phyloP scores from a whole-genome alignment of 2,797 vertebrate species.

The Acipenser ruthenus region DNA sequence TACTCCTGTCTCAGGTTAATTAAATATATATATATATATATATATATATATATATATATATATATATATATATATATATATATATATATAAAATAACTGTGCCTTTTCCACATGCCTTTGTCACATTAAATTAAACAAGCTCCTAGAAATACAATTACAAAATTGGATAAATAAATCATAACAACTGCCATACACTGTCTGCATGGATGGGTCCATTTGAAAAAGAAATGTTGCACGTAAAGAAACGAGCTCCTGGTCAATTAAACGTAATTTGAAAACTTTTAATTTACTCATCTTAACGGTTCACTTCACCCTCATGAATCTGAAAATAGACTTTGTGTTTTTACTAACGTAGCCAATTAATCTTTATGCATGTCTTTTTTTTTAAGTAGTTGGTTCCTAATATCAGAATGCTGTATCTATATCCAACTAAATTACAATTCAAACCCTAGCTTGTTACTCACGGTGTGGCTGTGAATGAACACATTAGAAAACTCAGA shows the following conservation, averaged over 20 bases:
- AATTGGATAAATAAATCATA: conserved; percentile 2
- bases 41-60: neutral
- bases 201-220: neutral
- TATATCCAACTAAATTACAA: neutral
- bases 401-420: neutral
- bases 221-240: neutral
- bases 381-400: neutral
- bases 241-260: neutral
- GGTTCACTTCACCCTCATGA: neutral
- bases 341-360: neutral
- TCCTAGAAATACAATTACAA: neutral
- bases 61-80: neutral
- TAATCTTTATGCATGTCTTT: neutral
- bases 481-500: neutral
- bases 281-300: neutral
- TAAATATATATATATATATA: neutral
- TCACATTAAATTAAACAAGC: neutral
- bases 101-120: neutral
- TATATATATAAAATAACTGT: neutral
- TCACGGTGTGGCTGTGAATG: neutral
- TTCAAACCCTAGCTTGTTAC: neutral
- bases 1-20: too few relatives aligned
- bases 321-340: neutral
- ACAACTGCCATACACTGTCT: neutral
- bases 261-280: conserved; percentile 1